A percentile compares a stretch with the other conserved stretches of the same genome.
Conservation (phyloP, 2,113 vertebrate genomes). For the Nycticryphes semicollaris region DNA sequence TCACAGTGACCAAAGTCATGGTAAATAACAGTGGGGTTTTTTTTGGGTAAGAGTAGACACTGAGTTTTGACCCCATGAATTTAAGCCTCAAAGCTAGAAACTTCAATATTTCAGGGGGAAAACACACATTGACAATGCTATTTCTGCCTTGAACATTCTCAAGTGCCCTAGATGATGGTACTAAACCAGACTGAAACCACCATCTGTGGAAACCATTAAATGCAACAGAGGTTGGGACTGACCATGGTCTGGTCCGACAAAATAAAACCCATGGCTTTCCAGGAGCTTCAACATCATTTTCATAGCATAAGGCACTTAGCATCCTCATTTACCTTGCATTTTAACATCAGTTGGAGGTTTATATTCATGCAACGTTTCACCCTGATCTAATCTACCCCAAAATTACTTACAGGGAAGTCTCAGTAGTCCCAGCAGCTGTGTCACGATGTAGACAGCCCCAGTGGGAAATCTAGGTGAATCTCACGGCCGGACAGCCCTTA, state of each 20-base stretch:
- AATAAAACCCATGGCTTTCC: background rate
- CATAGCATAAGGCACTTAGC: accelerated
- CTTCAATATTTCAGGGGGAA: background rate
- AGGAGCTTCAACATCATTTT: accelerated
- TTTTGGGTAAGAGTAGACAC: background rate
- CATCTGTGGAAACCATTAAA: accelerated
- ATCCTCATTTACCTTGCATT: background rate
- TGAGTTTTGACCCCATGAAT: background rate
- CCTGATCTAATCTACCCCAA: background rate
- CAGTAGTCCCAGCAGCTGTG: background rate
- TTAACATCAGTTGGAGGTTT: background rate
- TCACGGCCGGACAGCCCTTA: background rate
- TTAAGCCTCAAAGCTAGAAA: background rate
- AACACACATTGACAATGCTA: accelerated
- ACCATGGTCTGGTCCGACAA: background rate
- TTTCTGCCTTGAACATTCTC: background rate
- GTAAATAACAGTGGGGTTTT: background rate
- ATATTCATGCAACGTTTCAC: background rate
- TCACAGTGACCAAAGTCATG: background rate
- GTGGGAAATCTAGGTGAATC: background rate
- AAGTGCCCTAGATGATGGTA: accelerated
- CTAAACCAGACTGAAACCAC: background rate
- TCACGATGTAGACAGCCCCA: background rate
- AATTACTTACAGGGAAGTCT: slow-evolving; percentile 51
- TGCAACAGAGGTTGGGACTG: background rate